Evolutionary conservation across 37 sponge, comb jelly and placozoan species (phyloP).

Genomic region (Oopsacas minuta): DNA sequence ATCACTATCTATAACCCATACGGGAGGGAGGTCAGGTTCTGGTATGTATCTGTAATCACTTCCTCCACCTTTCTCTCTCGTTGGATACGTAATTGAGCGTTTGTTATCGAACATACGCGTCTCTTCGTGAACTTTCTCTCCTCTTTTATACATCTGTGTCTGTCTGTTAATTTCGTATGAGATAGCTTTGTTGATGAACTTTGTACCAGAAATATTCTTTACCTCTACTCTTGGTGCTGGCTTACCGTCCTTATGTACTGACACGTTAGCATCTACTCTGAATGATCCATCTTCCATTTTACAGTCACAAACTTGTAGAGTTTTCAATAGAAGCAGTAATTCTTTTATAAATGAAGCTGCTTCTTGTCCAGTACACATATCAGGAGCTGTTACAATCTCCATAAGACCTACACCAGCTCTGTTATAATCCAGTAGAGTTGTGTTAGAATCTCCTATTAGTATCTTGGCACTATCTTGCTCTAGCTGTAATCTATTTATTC

Average conservation of each 20-base stretch:
- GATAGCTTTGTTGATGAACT: constrained; percentile 33
- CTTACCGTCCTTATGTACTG: constrained; percentile 21
- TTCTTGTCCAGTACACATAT: constrained; percentile 30
- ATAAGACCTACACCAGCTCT: constrained; percentile 50
- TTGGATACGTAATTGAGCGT: constrained; percentile 23
- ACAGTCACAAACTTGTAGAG: constrained; percentile 39
- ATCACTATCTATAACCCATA: background rate
- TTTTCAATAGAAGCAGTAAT: constrained; percentile 26
- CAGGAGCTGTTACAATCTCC: constrained; percentile 59
- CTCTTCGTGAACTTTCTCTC: constrained; percentile 28
- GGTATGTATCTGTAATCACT: constrained; percentile 38
- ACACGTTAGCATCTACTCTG: constrained; percentile 58
- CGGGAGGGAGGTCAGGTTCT: constrained; percentile 37
- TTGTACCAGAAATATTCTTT: constrained; percentile 36
- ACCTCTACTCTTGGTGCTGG: constrained; percentile 36
- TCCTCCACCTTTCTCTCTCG: constrained; percentile 23
- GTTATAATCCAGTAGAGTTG: constrained; percentile 42
- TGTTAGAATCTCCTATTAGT: background rate
- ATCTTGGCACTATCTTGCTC: constrained; percentile 54
- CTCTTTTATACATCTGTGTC: constrained; percentile 25
- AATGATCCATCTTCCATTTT: constrained; percentile 36
- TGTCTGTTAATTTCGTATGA: constrained; percentile 47
- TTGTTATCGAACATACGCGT: constrained; percentile 41
- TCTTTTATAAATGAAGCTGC: constrained; percentile 41
- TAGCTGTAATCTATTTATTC: constrained; percentile 33